phyloP scores from a whole-genome alignment of 2,888 invertebrate genomes.

The Portevinia maculata region DNA sequence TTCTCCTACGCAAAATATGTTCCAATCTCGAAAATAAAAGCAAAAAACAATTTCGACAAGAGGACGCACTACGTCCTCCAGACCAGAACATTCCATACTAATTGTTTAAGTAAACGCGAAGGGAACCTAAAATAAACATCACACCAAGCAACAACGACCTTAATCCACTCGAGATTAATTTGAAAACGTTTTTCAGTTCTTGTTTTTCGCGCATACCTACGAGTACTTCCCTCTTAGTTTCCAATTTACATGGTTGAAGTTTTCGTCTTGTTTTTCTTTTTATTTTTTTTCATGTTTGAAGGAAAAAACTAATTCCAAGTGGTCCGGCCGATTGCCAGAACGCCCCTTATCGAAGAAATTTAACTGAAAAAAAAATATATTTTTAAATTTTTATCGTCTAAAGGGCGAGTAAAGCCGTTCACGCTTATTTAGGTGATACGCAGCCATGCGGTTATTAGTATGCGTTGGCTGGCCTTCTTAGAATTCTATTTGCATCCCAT shows the following conservation, averaged over 20 bases:
- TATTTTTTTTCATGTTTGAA: neutral
- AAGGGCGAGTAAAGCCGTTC: slow-evolving; percentile 6
- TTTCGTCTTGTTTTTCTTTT: neutral
- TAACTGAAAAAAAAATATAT: slow-evolving; percentile 20
- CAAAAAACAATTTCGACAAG: slow-evolving; percentile 5
- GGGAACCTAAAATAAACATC: slow-evolving; percentile 13
- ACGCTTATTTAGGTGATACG: neutral
- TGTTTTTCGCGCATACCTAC: slow-evolving; percentile 30
- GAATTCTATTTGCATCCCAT: slow-evolving; percentile 3
- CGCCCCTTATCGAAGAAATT: slow-evolving; percentile 26
- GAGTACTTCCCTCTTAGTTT: slow-evolving; percentile 6
- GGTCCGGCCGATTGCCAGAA: neutral
- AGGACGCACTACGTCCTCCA: slow-evolving; percentile 16
- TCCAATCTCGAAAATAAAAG: neutral
- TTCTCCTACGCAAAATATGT: neutral
- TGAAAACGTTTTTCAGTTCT: slow-evolving; percentile 18
- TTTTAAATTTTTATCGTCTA: slow-evolving; percentile 5
- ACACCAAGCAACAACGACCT: slow-evolving; percentile 25
- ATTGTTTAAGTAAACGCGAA: slow-evolving; percentile 35
- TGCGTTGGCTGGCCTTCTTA: slow-evolving; percentile 18
- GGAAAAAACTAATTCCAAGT: neutral
- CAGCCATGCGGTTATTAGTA: slow-evolving; percentile 13
- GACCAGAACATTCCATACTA: slow-evolving; percentile 26
- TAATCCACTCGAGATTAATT: slow-evolving; percentile 50
- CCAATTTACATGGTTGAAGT: neutral